Conservation (phyloP, 2,888 invertebrate genomes). For the Hypselothyrea guttata region DNA sequence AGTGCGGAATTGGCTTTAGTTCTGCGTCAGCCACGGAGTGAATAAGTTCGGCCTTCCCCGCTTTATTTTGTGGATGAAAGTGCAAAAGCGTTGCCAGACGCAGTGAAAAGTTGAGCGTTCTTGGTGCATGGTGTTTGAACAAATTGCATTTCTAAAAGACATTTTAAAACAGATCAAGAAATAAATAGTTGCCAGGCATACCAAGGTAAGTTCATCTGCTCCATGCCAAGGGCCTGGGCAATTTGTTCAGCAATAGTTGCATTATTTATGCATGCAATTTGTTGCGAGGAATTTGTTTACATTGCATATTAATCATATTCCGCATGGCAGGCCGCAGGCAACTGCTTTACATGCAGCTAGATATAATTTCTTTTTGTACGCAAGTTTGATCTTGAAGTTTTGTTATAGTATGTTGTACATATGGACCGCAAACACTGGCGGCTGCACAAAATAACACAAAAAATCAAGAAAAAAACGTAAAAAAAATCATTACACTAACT, state of each 20-base stretch:
- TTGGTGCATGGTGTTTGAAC: conserved; percentile 2
- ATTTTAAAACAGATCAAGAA: not conserved
- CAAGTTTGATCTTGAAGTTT: conserved; percentile 9
- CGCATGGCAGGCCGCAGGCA: too few species aligned
- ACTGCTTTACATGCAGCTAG: conserved; percentile 4
- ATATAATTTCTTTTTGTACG: conserved; percentile 1
- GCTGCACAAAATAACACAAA: conserved; percentile 19
- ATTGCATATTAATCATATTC: not conserved
- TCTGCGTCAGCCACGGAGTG: conserved; percentile 65
- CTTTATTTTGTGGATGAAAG: conserved; percentile 9
- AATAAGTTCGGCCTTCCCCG: conserved; percentile 58
- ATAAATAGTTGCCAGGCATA: too few species aligned
- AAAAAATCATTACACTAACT: conserved; percentile 61
- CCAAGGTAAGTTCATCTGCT: too few species aligned
- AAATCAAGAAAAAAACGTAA: conserved; percentile 19
- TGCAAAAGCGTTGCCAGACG: conserved; percentile 38
- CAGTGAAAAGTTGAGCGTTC: conserved; percentile 17
- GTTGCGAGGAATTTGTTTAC: not conserved
- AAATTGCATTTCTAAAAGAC: too few species aligned
- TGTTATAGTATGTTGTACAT: conserved; percentile 15
- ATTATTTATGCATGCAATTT: not conserved
- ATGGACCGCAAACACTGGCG: conserved; percentile 45
- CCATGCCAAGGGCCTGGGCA: too few species aligned
- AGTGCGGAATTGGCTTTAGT: conserved; percentile 61
- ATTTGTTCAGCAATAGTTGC: not conserved